phyloP scores from a whole-genome alignment of 2,797 vertebrate genomes.

The Cyprinodon diabolis region DNA sequence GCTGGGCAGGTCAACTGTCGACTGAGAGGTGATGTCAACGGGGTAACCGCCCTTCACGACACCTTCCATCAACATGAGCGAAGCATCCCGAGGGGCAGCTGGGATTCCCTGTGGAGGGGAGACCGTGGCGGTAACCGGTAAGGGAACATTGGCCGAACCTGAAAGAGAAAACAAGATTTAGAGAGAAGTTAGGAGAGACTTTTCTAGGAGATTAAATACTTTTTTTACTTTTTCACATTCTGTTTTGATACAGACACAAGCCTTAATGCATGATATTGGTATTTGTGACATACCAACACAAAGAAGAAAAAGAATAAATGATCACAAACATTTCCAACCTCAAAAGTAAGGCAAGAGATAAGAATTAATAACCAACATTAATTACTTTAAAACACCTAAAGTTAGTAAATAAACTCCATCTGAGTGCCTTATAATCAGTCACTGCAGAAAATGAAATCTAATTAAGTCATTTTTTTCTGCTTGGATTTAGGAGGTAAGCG shows the following conservation, averaged over 20 bases:
- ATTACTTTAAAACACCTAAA: not conserved
- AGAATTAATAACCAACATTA: not conserved
- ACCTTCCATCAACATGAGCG: constrained; percentile 50
- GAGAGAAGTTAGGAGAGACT: not conserved
- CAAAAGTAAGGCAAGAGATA: too few relatives aligned
- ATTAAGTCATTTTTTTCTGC: too few relatives aligned
- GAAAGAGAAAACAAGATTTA: constrained; percentile 9
- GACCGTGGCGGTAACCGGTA: constrained; percentile 37
- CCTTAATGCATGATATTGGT: not conserved
- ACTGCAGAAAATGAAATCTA: too few relatives aligned
- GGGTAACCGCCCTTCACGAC: constrained; percentile 72
- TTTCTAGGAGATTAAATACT: not conserved
- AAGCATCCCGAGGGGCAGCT: constrained; percentile 23
- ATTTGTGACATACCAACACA: not conserved
- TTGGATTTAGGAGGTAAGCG: too few relatives aligned
- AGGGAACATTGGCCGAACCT: constrained; percentile 39
- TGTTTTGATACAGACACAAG: not conserved
- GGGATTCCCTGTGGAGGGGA: constrained; percentile 29
- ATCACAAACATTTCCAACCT: not conserved
- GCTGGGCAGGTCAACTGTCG: constrained; percentile 49
- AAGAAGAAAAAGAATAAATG: not conserved
- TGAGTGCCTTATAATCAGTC: too few relatives aligned
- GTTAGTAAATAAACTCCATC: too few relatives aligned
- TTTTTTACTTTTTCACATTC: not conserved
- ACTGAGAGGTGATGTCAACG: constrained; percentile 62